These are phyloP conservation scores for Eupithecia subfuscata DNA, from an alignment of 2,888 invertebrate species.

Conservation along the genomic window DNA sequence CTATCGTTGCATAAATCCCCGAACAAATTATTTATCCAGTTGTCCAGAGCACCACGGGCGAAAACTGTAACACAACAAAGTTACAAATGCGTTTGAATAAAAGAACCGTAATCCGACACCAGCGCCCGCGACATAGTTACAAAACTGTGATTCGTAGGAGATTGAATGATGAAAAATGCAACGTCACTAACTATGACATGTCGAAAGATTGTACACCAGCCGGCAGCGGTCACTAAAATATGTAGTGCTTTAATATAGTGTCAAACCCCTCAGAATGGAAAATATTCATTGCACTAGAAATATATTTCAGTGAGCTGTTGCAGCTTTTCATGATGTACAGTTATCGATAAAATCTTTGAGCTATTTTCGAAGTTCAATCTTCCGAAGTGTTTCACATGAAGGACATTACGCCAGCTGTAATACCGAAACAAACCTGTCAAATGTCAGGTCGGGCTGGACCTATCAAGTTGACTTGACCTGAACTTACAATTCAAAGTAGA, in stretches of 20 bases:
- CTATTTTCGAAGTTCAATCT: neutral
- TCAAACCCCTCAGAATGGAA: constrained; percentile 49
- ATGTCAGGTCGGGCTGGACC: no score
- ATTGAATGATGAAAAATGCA: constrained; percentile 77
- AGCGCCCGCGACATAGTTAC: constrained; percentile 43
- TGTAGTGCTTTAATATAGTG: constrained; percentile 59
- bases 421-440: neutral
- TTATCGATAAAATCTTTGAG: neutral
- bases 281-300: constrained; percentile 29
- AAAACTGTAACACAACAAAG: constrained; percentile 6
- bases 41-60: neutral
- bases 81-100: constrained; percentile 17
- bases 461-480: neutral
- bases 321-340: neutral
- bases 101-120: constrained; percentile 26
- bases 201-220: constrained; percentile 59
- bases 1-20: neutral
- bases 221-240: constrained; percentile 55
- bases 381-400: neutral
- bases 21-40: neutral
- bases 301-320: constrained; percentile 6
- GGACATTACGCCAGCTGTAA: neutral
- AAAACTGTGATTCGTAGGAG: constrained; percentile 57
- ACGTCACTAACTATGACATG: constrained; percentile 65
- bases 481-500: neutral